Evolutionary conservation across 2,113 vertebrate genomes (phyloP), one percentile per base, ranked within the genome.

Genomic region (Apaloderma vittatum): DNA sequence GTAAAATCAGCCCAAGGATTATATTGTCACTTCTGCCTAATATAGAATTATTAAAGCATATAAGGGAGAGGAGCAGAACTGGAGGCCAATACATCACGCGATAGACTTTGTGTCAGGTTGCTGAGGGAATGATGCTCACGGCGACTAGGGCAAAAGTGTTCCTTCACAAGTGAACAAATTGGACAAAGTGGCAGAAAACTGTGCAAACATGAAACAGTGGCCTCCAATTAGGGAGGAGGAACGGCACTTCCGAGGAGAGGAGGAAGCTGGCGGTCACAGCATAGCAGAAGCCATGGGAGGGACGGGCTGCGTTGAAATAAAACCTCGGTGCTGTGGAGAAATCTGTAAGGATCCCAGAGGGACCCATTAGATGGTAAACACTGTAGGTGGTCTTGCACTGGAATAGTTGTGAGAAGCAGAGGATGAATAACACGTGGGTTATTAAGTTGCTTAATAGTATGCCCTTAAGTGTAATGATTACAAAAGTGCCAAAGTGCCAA

Each of bases 41-140:
- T 92, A 36, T 18, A 95, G 93, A 96, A 92, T 95, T 95, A 97
- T 96, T 94, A 93, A 95, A 90, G 90, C 45, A 34, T 5, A 23
- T 55, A 68, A 91, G 68, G 40, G 70, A 95, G 76, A 89, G 65
- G 76, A 93, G 89, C 68, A 75, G 52, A 87, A 58, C 80, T 72
- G 84, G 68, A 88, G 75, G 68, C 59, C 63, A 92, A 91, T 96
- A 8, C 20, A 96, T 97, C 93, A 92, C 22, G 46, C 16, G 30
- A 96, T 95, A 86, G 96, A 93, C 93, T 95, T 96, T 96, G 75
- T 95, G 94, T 96, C 96, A 94, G 66, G 37, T 51, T 21, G 18
- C 66, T 20, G 88, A 45, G 65, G 80, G 87, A 82, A 27, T 7
- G 68, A 24, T 94, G 78, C 77, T 95, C 9, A 1, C 3, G 12